Evolutionary conservation across 2,113 vertebrate genomes (phyloP), one percentile per base, ranked within the genome.

Genomic region (Mobula birostris): DNA sequence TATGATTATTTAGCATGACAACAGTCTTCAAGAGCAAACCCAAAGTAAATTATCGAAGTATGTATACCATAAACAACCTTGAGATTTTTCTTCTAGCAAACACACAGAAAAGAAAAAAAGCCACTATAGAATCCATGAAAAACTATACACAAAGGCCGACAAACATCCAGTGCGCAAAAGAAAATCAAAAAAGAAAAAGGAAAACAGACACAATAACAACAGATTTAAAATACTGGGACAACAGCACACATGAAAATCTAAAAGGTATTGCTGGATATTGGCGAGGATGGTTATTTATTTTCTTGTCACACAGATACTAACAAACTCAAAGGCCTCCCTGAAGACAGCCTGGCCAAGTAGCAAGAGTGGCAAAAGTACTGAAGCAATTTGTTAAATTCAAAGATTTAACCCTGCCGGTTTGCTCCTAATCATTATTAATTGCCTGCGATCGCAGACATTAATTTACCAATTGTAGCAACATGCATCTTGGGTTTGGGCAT

Each of bases 381-480:
- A 95, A 97, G 96, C 96, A 97, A 96, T 98, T 97, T 95, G 96
- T 97, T 98, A 97, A 97, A 96, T 96, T 96, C 96, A 96, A 95
- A 96, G 96, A 97, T 97, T 97, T 97, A 97, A 96, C 97, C 96
- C 96, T 94, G 96, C 97, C 97, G 97, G 96, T 96, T 97, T 96
- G 95, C 96, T 97, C 96, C 97, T 97, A 97, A 97, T 97, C 97
- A 97, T 98, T 98, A 97, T 97, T 98, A 97, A 97, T 97, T 97
- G 97, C 97, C 96, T 96, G 96, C 96, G 96, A 96, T 97, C 96
- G 96, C 97, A 96, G 96, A 96, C 96, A 96, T 98, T 98, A 98
- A 98, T 98, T 97, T 97, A 96, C 96, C 97, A 96, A 96, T 97
- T 97, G 96, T 96, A 96, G 97, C 96, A 97, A 97, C 96, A 97